Evolutionary conservation across 1,140 invertebrate genomes (phyloP), one percentile per base, ranked within the genome.

Genomic region (Colletes gigas): DNA sequence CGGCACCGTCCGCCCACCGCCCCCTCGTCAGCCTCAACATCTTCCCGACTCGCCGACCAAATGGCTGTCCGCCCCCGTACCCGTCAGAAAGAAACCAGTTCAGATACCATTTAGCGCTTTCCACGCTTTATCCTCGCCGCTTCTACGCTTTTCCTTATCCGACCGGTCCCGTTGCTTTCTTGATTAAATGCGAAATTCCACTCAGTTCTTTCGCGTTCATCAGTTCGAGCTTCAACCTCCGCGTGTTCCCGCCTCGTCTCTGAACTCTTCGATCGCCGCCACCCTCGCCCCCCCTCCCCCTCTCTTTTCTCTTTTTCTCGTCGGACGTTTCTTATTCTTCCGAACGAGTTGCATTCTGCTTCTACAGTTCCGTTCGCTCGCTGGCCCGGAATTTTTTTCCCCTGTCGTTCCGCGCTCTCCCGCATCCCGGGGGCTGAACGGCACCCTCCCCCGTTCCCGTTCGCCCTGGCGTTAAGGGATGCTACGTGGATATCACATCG

Each of bases 131-230:
- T 75, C 72, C 81, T 70, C 71, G 21, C 67, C 30, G 73, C 71
- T 75, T 78, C 62, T 69, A 55, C 79, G 17, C 55, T 63, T 78
- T 70, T 77, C 59, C 78, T 80, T 55, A 62, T 68, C 41, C 68
- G 72, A 47, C 74, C 67, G 59, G 60, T 78, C 87, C 88, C 83
- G 77, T 87, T 89, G 82, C 83, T 85, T 85, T 79, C 72, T 84
- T 90, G 88, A 90, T 90, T 90, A 90, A 90, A 90, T 90, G 87
- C 88, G 84, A 89, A 89, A 90, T 90, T 90, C 88, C 84, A 81
- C 88, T 81, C 84, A 82, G 81, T 89, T 88, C 88, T 89, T 89
- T 88, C 87, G 79, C 83, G 82, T 79, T 79, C 81, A 86, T 86
- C 84, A 75, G 82, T 81, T 86, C 76, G 55, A 68, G 60, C 71